Percentiles rank a stretch among this genome's conserved stretches.
phyloP scores from a whole-genome alignment of 2,888 invertebrate species.

The Ormia ochracea region DNA sequence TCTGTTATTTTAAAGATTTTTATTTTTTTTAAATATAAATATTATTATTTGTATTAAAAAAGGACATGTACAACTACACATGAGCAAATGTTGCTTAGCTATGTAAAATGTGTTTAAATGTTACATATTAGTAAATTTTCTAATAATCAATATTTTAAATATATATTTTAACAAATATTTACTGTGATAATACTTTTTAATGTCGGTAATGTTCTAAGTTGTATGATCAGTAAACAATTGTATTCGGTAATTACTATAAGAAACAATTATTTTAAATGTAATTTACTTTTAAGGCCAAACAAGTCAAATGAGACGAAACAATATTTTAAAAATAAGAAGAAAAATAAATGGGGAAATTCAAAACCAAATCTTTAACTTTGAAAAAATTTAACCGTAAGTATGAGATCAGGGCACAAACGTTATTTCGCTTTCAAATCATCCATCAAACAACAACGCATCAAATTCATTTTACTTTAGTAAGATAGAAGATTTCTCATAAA shows the following conservation, averaged over 20 bases:
- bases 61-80: not conserved
- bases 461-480: no score
- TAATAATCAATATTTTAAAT: constrained; percentile 57
- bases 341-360: constrained; percentile 32
- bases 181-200: constrained; percentile 76
- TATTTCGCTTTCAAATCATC: not conserved
- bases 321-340: not conserved
- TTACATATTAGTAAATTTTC: constrained; percentile 61
- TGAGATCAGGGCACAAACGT: not conserved
- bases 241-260: constrained; percentile 59
- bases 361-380: not conserved
- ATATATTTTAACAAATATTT: constrained; percentile 73
- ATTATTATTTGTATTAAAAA: no score
- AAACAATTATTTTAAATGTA: constrained; percentile 49
- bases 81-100: constrained; percentile 34
- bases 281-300: constrained; percentile 60
- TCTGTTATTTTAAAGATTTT: no score
- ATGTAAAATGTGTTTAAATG: constrained; percentile 52
- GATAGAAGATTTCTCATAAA: no score
- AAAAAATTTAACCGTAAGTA: not conserved
- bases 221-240: constrained; percentile 58
- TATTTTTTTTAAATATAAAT: no score
- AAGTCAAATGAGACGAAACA: constrained; percentile 31
- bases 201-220: constrained; percentile 67
- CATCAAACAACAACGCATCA: no score